Base-by-base conservation (phyloP, 2,113 vertebrate genomes). In the Poecile atricapillus region DNA sequence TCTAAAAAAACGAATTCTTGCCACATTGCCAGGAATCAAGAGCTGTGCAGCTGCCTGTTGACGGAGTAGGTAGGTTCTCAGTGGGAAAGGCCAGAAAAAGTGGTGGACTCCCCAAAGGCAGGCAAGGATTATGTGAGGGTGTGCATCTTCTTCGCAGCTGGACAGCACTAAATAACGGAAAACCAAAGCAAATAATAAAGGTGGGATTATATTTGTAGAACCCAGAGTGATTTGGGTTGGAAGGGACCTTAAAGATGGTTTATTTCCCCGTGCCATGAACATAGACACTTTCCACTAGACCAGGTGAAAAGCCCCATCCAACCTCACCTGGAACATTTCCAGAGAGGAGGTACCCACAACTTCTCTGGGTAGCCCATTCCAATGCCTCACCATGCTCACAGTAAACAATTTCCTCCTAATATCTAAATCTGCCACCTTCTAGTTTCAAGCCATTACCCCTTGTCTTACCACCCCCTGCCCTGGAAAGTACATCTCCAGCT, bases 361-460 rank as follows among this genome's bases (percentile, higher is more conserved):
- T 73, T 56, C 50, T 58, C 59, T 73, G 50, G 50, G 25, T 58
- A 64, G 18, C 58, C 30, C 49, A 6, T 63, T 49, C 30, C 65
- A 71, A 5, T 33, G 43, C 21, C 25, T 43, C 67, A 44, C 18
- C 17, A 44, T 0, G 0, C 27, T 80, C 7, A 8, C 14, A 73
- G 31, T 27, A 19, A 73, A 65, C 17, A 22, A 58, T 73, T 50
- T 65, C 67, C 35, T 56, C 25, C 49, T 27, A 27, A 22, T 31
- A 58, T 22, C 58, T 35, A 31, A 79, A 56, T 41, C 50, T 81
- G 2, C 31, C 8, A 10, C 17, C 49, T 80, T 73, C 44, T 30
- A 22, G 21, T 88, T 88, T 73, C 65, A 80, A 31, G 15, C 27
- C 35, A 37, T 64, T 43, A 27, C 11, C 11, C 5, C 25, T 78